A percentile compares a stretch with the other conserved stretches of the same genome.
These are phyloP conservation scores for Patella ulyssiponensis DNA, from an alignment of 2,888 invertebrate species.

Conservation along the genomic window DNA sequence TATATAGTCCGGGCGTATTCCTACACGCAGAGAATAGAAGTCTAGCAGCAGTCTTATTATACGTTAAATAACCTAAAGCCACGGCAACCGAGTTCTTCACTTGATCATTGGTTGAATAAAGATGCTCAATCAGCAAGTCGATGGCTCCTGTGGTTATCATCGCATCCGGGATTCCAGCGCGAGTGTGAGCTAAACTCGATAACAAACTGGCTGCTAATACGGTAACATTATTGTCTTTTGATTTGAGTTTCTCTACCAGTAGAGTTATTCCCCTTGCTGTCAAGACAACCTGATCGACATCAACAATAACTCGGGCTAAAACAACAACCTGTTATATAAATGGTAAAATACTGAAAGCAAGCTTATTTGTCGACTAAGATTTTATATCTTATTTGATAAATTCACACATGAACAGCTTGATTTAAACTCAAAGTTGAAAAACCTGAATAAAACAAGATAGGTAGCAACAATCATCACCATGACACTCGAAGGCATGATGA, in stretches of 20 bases:
- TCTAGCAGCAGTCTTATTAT: conserved; percentile 70
- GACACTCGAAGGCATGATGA: too few relatives aligned
- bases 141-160: conserved; percentile 70
- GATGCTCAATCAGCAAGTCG: conserved; percentile 61
- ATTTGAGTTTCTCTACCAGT: conserved; percentile 63
- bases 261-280: conserved; percentile 68
- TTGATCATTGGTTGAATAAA: conserved; percentile 64
- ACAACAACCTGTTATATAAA: conserved; percentile 64
- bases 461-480: too few relatives aligned
- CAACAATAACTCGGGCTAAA: conserved; percentile 68
- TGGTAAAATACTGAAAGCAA: background rate
- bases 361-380: background rate
- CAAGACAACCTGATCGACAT: conserved; percentile 67
- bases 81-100: conserved; percentile 66
- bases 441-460: too few relatives aligned
- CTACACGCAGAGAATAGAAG: conserved; percentile 64
- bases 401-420: too few relatives aligned
- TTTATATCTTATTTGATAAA: background rate
- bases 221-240: conserved; percentile 65
- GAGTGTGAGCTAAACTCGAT: conserved; percentile 70
- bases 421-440: too few relatives aligned
- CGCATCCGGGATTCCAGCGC: conserved; percentile 72
- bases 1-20: conserved; percentile 66
- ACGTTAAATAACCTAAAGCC: conserved; percentile 71
- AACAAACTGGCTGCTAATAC: conserved; percentile 68